These are phyloP conservation scores for Boloria selene DNA, from an alignment of 2,888 invertebrate species.

Conservation along the genomic window DNA sequence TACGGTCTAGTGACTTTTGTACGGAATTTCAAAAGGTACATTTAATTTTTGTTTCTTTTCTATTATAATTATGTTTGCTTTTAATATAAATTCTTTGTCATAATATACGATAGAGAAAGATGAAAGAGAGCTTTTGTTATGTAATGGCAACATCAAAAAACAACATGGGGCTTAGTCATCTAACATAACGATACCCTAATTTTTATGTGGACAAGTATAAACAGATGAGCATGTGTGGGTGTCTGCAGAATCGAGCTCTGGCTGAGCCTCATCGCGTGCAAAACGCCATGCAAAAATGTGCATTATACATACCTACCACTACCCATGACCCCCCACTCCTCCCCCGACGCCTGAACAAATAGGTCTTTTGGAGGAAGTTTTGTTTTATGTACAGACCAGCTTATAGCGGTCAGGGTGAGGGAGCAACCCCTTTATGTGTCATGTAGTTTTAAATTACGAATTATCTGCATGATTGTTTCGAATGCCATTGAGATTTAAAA, in stretches of 20 bases:
- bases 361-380: conserved; percentile 52
- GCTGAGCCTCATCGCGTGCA: conserved; percentile 68
- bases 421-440: conserved; percentile 70
- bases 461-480: conserved; percentile 41
- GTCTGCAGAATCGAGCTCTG: conserved; percentile 68
- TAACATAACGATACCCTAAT: conserved; percentile 33
- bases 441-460: conserved; percentile 49
- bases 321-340: conserved; percentile 60
- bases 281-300: conserved; percentile 78
- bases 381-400: conserved; percentile 59
- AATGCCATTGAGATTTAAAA: conserved; percentile 34
- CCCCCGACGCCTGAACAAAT: conserved; percentile 51
- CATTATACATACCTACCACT: conserved; percentile 66
- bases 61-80: neutral
- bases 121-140: neutral
- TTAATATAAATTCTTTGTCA: neutral
- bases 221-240: conserved; percentile 50
- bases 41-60: neutral
- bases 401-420: conserved; percentile 57
- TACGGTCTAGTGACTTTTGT: conserved; percentile 13
- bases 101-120: neutral
- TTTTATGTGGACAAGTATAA: conserved; percentile 38
- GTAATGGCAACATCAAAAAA: neutral
- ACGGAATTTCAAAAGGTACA: neutral
- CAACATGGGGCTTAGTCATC: conserved; percentile 15